Conservation (phyloP, 2,888 invertebrate genomes). For the Anodontia alba region DNA sequence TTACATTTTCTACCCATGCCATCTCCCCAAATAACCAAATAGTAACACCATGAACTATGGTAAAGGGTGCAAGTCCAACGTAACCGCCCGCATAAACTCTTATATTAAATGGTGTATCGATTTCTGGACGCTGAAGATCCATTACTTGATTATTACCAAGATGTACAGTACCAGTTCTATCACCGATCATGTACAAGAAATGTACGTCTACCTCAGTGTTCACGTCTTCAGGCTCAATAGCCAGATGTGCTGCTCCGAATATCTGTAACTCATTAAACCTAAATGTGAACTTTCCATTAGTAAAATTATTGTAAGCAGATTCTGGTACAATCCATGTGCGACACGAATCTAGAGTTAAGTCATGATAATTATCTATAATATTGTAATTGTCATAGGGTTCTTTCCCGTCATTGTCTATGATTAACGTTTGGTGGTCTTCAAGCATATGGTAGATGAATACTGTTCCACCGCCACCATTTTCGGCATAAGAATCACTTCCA, state of each 20-base stretch:
- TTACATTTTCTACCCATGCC: constrained; percentile 70
- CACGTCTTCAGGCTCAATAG: constrained; percentile 64
- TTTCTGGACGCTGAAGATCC: constrained; percentile 68
- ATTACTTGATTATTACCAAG: constrained; percentile 69
- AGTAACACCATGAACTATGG: constrained; percentile 72
- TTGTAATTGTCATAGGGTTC: constrained; percentile 61
- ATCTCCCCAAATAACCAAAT: constrained; percentile 75
- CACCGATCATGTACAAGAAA: constrained; percentile 79
- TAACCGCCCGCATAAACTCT: constrained; percentile 69
- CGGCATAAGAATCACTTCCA: constrained; percentile 57
- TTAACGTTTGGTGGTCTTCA: constrained; percentile 68
- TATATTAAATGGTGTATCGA: constrained; percentile 73
- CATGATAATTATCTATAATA: constrained; percentile 65
- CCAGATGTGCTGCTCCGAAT: constrained; percentile 71
- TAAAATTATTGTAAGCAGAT: constrained; percentile 65
- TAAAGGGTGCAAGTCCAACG: constrained; percentile 69
- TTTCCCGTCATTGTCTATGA: constrained; percentile 69
- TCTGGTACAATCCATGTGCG: constrained; percentile 72
- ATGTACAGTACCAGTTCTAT: constrained; percentile 76
- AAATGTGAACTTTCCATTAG: constrained; percentile 58
- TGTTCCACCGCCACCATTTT: constrained; percentile 71
- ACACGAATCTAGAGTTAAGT: constrained; percentile 66
- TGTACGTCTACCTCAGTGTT: constrained; percentile 60
- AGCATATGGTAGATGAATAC: constrained; percentile 71
- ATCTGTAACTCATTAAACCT: constrained; percentile 72